These are phyloP conservation scores for Drosophila cognata DNA, from an alignment of 2,888 invertebrate genomes.

Conservation along the genomic window DNA sequence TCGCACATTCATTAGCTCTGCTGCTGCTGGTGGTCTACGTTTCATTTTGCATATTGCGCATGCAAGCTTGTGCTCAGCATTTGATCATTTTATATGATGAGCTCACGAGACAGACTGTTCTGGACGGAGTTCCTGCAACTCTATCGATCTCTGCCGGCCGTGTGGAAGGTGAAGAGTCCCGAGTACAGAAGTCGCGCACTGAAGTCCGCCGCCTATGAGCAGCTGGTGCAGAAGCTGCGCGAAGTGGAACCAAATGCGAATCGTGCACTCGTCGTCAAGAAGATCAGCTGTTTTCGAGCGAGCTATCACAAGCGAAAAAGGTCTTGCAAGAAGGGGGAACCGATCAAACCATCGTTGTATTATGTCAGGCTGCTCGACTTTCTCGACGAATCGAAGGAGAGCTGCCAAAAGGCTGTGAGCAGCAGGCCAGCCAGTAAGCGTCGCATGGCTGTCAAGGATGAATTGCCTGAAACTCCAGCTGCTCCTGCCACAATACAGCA, in stretches of 20 bases:
- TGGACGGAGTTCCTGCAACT: slow-evolving; percentile 60
- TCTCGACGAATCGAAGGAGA: slow-evolving; percentile 26
- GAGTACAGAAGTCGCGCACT: slow-evolving; percentile 45
- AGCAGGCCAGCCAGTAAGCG: slow-evolving; percentile 12
- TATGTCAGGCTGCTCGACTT: slow-evolving; percentile 51
- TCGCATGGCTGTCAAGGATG: slow-evolving; percentile 16
- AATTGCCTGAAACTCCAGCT: slow-evolving; percentile 1
- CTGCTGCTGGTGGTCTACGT: background rate
- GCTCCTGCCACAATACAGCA: background rate
- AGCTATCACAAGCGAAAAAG: slow-evolving; percentile 46
- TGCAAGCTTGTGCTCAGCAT: slow-evolving; percentile 59
- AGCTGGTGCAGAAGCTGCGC: slow-evolving; percentile 47
- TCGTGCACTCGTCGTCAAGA: slow-evolving; percentile 45
- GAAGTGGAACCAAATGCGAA: slow-evolving; percentile 58
- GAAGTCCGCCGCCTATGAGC: slow-evolving; percentile 44
- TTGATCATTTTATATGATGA: slow-evolving; percentile 28
- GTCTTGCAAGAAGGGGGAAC: background rate
- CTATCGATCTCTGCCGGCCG: slow-evolving; percentile 58
- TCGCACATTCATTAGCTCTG: slow-evolving; percentile 9
- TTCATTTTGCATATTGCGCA: slow-evolving; percentile 51
- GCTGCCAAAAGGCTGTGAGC: background rate
- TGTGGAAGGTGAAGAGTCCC: slow-evolving; percentile 57
- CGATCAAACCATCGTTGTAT: slow-evolving; percentile 52
- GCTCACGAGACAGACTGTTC: slow-evolving; percentile 47
- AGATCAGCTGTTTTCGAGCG: slow-evolving; percentile 60